Evolutionary conservation across 2,113 vertebrate genomes (phyloP).

Genomic region (Ctenodactylus gundi): DNA sequence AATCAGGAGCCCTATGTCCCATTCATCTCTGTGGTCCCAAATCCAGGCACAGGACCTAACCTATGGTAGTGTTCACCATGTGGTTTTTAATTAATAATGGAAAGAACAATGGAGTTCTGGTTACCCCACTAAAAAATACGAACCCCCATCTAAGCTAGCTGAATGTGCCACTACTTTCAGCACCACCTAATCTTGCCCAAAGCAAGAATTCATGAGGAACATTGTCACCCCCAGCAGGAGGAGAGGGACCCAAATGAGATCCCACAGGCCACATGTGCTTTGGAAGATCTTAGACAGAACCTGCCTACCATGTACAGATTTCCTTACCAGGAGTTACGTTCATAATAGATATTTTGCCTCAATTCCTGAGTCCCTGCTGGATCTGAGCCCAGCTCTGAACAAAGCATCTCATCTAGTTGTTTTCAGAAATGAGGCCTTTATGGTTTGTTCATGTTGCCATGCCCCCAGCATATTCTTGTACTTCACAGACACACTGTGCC

Average conservation of each 20-base stretch:
- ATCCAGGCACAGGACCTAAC: background rate
- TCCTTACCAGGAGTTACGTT: background rate
- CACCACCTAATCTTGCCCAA: background rate
- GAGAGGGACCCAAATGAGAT: background rate
- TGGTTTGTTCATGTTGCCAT: background rate
- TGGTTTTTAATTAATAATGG: background rate
- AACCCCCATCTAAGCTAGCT: background rate
- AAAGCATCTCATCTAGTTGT: background rate
- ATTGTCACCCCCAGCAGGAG: background rate
- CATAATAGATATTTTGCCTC: background rate
- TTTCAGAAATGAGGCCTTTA: background rate
- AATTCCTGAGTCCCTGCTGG: background rate
- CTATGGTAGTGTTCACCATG: background rate
- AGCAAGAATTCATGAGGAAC: background rate
- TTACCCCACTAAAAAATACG: conserved; percentile 11
- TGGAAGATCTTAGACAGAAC: background rate
- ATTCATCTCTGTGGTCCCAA: background rate
- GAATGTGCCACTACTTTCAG: conserved; percentile 20
- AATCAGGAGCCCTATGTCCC: background rate
- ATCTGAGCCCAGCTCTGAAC: background rate
- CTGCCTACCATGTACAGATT: background rate
- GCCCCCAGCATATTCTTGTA: background rate
- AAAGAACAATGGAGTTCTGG: background rate
- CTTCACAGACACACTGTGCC: background rate
- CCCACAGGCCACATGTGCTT: background rate